Evolutionary conservation across 1,140 invertebrate species (phyloP).

Genomic region (Drosophila kohkoa): DNA sequence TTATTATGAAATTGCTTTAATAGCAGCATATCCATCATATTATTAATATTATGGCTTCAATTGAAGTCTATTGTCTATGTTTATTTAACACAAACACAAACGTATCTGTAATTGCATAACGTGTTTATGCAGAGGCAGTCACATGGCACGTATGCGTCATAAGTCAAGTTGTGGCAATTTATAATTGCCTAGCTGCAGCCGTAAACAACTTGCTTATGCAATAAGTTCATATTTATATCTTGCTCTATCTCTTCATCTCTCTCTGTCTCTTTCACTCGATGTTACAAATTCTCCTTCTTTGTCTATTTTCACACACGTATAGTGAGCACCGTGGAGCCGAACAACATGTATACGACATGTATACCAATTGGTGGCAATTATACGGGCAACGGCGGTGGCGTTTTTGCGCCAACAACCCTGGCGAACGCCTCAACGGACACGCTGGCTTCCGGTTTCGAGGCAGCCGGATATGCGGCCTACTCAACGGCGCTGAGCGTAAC

Average conservation of each 20-base stretch:
- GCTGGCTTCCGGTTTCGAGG: conserved; percentile 89
- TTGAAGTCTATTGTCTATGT: background rate
- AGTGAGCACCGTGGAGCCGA: conserved; percentile 86
- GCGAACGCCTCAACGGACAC: conserved; percentile 89
- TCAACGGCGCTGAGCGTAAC: conserved; percentile 95
- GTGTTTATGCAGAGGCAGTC: background rate
- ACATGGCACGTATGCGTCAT: conserved; percentile 40
- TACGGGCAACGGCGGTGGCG: conserved; percentile 77
- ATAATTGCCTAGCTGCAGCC: conserved; percentile 12
- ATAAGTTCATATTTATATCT: conserved; percentile 53
- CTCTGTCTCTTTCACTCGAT: background rate
- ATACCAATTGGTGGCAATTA: conserved; percentile 85
- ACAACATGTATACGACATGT: conserved; percentile 86
- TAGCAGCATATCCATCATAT: too few species aligned
- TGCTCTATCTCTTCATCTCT: background rate
- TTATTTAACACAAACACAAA: background rate
- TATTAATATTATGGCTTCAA: too few species aligned
- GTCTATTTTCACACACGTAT: conserved; percentile 27
- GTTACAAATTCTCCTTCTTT: conserved; percentile 2
- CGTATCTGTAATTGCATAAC: conserved; percentile 1
- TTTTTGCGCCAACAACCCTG: conserved; percentile 86
- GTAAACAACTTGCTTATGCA: conserved; percentile 31
- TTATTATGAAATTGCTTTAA: too few species aligned
- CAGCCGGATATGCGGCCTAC: conserved; percentile 94
- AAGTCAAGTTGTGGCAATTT: conserved; percentile 17